phyloP scores from a whole-genome alignment of 1,140 invertebrate species.

The Eumaeus atala region DNA sequence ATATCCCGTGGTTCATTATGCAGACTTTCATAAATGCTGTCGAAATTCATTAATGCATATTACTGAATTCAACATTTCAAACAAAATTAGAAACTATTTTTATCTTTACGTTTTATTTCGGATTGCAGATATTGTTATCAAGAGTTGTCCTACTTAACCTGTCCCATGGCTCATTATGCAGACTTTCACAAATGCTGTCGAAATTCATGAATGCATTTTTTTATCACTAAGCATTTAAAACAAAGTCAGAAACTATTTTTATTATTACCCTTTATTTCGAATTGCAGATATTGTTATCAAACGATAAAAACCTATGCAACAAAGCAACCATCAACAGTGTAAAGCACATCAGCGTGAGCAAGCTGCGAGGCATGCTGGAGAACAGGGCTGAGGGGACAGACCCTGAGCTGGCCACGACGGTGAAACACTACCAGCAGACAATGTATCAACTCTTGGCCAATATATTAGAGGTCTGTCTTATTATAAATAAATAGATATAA shows the following conservation, averaged over 20 bases:
- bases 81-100: too few species aligned
- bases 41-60: too few species aligned
- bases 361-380: conserved; percentile 35
- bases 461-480: conserved; percentile 50
- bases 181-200: too few species aligned
- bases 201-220: too few species aligned
- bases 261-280: conserved; percentile 10
- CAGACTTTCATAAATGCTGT: too few species aligned
- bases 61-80: too few species aligned
- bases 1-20: too few species aligned
- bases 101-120: too few species aligned
- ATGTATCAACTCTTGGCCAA: conserved; percentile 49
- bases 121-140: too few species aligned
- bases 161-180: too few species aligned
- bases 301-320: conserved; percentile 60
- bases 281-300: conserved; percentile 50
- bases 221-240: too few species aligned
- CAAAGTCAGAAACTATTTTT: background rate
- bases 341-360: conserved; percentile 28
- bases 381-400: conserved; percentile 30
- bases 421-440: conserved; percentile 31
- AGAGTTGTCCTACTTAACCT: too few species aligned
- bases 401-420: conserved; percentile 25
- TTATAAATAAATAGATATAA: background rate
- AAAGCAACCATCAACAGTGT: conserved; percentile 52